These are phyloP conservation scores for Nylanderia fulva DNA, from an alignment of 1,140 invertebrate genomes.

Conservation along the genomic window DNA sequence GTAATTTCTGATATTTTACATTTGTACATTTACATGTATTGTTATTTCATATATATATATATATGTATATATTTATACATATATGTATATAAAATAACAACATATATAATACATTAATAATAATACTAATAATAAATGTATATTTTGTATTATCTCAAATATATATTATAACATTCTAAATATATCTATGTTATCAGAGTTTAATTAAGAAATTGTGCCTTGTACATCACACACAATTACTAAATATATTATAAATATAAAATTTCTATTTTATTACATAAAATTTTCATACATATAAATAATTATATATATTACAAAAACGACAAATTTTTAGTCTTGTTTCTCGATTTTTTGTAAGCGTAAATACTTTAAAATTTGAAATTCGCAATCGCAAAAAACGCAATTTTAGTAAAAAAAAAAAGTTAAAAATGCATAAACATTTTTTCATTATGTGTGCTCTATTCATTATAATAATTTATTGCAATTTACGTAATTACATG, in stretches of 20 bases:
- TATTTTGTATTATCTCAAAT: conserved; percentile 56
- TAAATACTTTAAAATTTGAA: conserved; percentile 20
- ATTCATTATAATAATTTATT: not conserved
- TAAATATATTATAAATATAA: conserved; percentile 17
- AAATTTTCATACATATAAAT: not conserved
- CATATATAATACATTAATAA: conserved; percentile 30
- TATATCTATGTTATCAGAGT: conserved; percentile 48
- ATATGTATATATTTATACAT: conserved; percentile 15
- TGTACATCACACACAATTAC: conserved; percentile 33
- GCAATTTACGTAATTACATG: not conserved
- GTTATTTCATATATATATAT: conserved; percentile 31
- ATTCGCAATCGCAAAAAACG: conserved; percentile 29
- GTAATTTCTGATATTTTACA: conserved; percentile 37
- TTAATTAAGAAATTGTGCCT: conserved; percentile 15
- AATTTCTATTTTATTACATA: conserved; percentile 39
- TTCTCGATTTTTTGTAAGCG: conserved; percentile 36
- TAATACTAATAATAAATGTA: conserved; percentile 36
- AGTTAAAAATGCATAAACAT: conserved; percentile 22
- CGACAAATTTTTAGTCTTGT: conserved; percentile 38
- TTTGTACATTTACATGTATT: conserved; percentile 47
- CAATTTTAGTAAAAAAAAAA: conserved; percentile 12
- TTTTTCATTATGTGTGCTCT: not conserved
- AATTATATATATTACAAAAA: conserved; percentile 32
- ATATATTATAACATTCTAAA: conserved; percentile 41
- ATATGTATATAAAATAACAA: conserved; percentile 17